Conservation (phyloP, 2,113 vertebrate genomes). For the Saimiri boliviensis region DNA sequence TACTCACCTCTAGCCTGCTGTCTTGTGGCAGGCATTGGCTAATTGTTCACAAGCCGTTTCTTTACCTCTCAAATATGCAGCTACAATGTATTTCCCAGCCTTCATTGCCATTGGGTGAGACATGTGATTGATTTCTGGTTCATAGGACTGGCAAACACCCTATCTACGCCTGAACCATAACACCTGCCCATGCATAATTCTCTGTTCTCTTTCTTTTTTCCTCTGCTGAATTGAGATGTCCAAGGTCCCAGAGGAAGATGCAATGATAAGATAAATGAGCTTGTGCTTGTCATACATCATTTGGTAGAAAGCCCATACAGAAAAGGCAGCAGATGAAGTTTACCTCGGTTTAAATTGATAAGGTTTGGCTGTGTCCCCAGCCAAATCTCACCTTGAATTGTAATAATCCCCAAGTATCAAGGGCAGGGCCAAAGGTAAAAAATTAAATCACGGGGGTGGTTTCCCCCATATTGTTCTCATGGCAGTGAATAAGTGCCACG, state of each 20-base stretch:
- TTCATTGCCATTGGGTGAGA: background rate
- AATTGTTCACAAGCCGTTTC: background rate
- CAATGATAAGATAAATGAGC: background rate
- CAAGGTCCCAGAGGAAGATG: background rate
- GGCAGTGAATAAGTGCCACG: no score
- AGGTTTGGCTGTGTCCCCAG: no score
- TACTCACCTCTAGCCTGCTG: background rate
- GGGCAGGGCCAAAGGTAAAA: no score
- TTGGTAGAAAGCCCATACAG: background rate
- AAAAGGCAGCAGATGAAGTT: background rate
- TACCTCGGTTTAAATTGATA: background rate
- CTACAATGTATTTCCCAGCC: background rate
- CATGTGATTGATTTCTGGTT: background rate
- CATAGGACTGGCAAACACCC: background rate
- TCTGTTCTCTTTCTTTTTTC: background rate
- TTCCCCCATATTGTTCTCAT: no score
- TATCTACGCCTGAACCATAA: background rate
- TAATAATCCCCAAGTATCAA: no score
- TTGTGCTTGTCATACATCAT: background rate
- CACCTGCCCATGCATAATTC: background rate
- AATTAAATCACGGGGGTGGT: no score
- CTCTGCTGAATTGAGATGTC: background rate
- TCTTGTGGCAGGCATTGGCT: background rate
- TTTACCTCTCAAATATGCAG: background rate
- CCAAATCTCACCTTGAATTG: no score